Base-by-base conservation (phyloP, 2,888 invertebrate species). In the Zaprionus lineosus region DNA sequence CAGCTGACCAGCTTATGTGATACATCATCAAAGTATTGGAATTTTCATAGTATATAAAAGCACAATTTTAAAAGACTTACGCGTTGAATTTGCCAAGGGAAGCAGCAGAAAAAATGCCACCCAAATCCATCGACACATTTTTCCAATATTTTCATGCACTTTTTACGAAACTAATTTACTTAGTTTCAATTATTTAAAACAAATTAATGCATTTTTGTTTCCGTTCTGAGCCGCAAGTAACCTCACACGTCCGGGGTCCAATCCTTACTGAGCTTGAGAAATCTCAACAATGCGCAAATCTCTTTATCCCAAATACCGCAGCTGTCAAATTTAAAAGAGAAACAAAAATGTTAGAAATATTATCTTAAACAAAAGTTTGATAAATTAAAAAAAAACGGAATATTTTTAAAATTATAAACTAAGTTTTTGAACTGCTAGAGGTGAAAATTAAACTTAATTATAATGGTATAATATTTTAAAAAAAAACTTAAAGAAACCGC, bases 21-120 rank as follows among this genome's bases (percentile, higher is more conserved):
- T 73, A 84, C 85, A 86, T 71, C 79, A 56, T 73, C 53, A 37
- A 2, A 36, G 68, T 58, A 86, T 72, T 34, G 68, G 60, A 86
- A 83, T 86, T 85, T 78, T 77, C 70, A 61, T 43, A 31, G 5
- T 39, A n/a, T 57, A 66, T 72, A 53, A 14, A 16, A 29, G 3
- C 8, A 5, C 2, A 26, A 11, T 16, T 33, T 21, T 14, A 1
- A 0, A 1, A 5, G 1, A 76, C 87, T 87, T 77, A 86, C 86
- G 85, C 57, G 88, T 87, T 37, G 85, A 68, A 37, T 70, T 67
- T 21, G 64, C 82, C 64, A 73, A 31, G 2, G 77, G 70, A 29
- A 88, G 34, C 7, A 87, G 39, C 7, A 83, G 11, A 12, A 82
- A 71, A 50, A 84, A 44, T 5, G 41, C 65, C 48, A 87, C 48